Evolutionary conservation across 2,888 invertebrate species (phyloP).

Genomic region (Caenorhabditis macrosperma): DNA sequence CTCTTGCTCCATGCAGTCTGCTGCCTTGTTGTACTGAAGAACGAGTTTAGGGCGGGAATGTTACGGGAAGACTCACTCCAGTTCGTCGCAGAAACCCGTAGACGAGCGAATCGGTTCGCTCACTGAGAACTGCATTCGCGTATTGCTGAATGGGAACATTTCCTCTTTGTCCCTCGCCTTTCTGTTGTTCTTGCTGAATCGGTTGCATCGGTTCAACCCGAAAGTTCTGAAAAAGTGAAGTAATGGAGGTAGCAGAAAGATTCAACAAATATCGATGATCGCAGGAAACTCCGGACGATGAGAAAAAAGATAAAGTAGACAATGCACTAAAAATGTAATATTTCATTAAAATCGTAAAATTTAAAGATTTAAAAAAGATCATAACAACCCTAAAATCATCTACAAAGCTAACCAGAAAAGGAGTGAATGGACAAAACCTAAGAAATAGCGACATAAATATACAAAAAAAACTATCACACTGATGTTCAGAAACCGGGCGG

Average conservation of each 20-base stretch:
- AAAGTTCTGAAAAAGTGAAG: neutral
- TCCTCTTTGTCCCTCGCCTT: neutral
- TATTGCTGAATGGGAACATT: neutral
- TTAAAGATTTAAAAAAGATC: neutral
- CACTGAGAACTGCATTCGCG: slow-evolving; percentile 3
- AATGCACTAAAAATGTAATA: neutral
- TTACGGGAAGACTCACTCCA: slow-evolving; percentile 34
- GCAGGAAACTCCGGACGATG: neutral
- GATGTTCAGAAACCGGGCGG: slow-evolving; percentile 75
- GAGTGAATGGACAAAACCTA: slow-evolving; percentile 8
- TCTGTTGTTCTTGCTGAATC: neutral
- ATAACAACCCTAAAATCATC: slow-evolving; percentile 5
- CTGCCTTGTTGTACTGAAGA: slow-evolving; percentile 26
- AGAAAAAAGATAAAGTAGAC: neutral
- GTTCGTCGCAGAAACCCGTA: slow-evolving; percentile 51
- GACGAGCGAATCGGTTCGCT: slow-evolving; percentile 40
- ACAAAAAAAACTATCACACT: slow-evolving; percentile 14
- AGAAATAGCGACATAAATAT: slow-evolving; percentile 28
- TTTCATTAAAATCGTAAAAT: slow-evolving; percentile 1
- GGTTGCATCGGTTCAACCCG: slow-evolving; percentile 18
- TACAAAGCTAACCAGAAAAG: slow-evolving; percentile 1
- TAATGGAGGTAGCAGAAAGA: neutral
- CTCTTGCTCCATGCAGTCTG: slow-evolving; percentile 13
- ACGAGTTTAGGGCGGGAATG: neutral
- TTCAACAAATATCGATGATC: neutral